Evolutionary conservation across 92 coral and sea anemone genomes (phyloP), one percentile per base, ranked within the genome.

Genomic region (Epizoanthus rinbou): DNA sequence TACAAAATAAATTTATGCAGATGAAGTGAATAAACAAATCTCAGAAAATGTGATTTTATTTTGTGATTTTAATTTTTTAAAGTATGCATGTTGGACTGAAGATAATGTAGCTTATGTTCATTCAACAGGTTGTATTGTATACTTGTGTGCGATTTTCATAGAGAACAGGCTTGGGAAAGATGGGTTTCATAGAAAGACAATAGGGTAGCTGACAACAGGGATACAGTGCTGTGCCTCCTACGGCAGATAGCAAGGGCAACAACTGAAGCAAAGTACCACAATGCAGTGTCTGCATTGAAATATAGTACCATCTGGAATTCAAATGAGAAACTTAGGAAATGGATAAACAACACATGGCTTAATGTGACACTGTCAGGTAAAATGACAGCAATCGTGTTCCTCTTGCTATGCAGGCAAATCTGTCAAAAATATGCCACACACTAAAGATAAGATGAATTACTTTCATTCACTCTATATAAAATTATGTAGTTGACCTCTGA

Each of bases 131-230:
- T 81, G 87, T 62, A 45, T 23, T 37, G 90, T 86, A 13, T 79
- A 71, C 63, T 65, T 86, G 11, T 86, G 11, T 89, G 92, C 25
- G 89, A 89, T 74, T 89, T 89, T 39, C 87, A 81, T 35, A 64
- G 89, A 5, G 89, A 80, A 24, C 89, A 89, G 56, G 89, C 92
- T 8, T 89, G 89, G 89, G 84, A 88, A 64, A 31, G 89, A 41
- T 87, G 90, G 90, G 71, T 76, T 0, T 17, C 54, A 19, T 59
- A 72, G 16, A 52, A 45, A 45, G 87, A 82, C 25, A 84, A 82
- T 3, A 7, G 41, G 3, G 11, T 10, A 4, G 31, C 31, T 28
- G 70, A 72, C 17, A n/a, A 9, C 18, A 74, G 50, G 23, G 87
- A 84, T 2, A 23, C 2, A 57, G 64, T 69, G 4, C 66, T 80